Evolutionary conservation across 2,888 invertebrate species (phyloP), one percentile per base, ranked within the genome.

Genomic region (Anoplius nigerrimus): DNA sequence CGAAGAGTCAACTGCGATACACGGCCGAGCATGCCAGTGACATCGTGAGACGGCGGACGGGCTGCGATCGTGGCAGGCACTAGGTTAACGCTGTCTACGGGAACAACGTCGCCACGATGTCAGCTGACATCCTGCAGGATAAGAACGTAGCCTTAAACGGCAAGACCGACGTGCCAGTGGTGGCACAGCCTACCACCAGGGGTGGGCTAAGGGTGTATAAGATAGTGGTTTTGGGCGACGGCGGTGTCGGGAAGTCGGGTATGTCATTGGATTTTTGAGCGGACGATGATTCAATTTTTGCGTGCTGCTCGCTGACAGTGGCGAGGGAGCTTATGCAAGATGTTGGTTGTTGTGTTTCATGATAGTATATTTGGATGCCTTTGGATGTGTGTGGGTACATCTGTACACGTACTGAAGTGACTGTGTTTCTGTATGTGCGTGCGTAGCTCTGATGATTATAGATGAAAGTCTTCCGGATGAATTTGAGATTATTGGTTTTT

Each of bases 231-330:
- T 91, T 97, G 65, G 97, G 97, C 56, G 97, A 97, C 90, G 97
- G 97, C 54, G 97, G 97, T 76, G 97, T 97, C 79, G 97, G 97
- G 86, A 97, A 97, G 91, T 97, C 97, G 87, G 94, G 94, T 93
- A 89, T 87, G 42, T 34, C 55, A 6, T 11, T 11, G 34, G 34
- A 6, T 34, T 34, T 34, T 34, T 51, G 43, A n/a, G 61, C n/a
- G 4, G 0, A 55, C 18, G 34, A n/a, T n/a, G n/a, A n/a, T n/a
- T n/a, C n/a, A n/a, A n/a, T 54, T 24, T 15, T 5, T n/a, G n/a
- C 27, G 22, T 11, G 34, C 11, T 34, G 34, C 6, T 11, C 11
- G 34, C 11, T 34, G 2, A 6, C 34, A 34, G 34, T 11, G 34
- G 34, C 2, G 34, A 34, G 8, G 11, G 34, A 34, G 34, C 34